Percentiles rank a stretch among this genome's conserved stretches.
phyloP scores from a whole-genome alignment of 1,140 invertebrate genomes.

The Zaprionus ghesquierei region DNA sequence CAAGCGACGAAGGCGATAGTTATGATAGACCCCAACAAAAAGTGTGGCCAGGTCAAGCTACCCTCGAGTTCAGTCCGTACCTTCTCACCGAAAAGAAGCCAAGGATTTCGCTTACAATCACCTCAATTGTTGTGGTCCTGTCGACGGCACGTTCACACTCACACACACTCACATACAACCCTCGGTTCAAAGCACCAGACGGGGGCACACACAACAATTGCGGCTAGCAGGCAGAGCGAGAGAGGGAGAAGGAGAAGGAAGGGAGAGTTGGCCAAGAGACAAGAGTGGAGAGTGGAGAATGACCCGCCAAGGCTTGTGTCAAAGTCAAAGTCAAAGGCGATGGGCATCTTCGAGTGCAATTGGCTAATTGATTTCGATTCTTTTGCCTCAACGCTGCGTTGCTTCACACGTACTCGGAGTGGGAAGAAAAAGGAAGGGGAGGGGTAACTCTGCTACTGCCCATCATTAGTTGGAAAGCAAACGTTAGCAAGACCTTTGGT shows the following conservation, averaged over 20 bases:
- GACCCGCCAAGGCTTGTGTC: slow-evolving; percentile 24
- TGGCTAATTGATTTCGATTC: slow-evolving; percentile 80
- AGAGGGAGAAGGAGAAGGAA: not conserved
- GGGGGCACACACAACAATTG: slow-evolving; percentile 48
- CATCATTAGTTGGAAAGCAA: slow-evolving; percentile 54
- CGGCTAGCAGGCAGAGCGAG: not conserved
- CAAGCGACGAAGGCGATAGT: not conserved
- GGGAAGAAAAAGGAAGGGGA: not conserved
- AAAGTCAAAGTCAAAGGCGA: slow-evolving; percentile 34
- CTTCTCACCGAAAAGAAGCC: not conserved
- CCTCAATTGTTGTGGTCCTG: slow-evolving; percentile 43
- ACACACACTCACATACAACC: slow-evolving; percentile 17
- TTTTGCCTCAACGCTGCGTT: slow-evolving; percentile 28
- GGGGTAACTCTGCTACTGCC: not conserved
- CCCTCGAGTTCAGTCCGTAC: not conserved
- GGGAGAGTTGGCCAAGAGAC: not conserved
- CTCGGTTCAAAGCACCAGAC: slow-evolving; percentile 54
- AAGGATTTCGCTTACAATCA: slow-evolving; percentile 32
- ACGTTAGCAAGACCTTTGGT: slow-evolving; percentile 72
- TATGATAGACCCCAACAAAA: slow-evolving; percentile 13
- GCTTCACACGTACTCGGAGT: slow-evolving; percentile 60
- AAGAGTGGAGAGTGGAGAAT: not conserved
- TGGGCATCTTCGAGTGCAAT: slow-evolving; percentile 72
- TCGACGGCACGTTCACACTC: slow-evolving; percentile 24
- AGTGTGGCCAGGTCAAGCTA: not conserved